Percentiles rank a stretch among this genome's conserved stretches.
phyloP scores from a whole-genome alignment of 1,140 invertebrate species.

The Brachionus plicatilis region DNA sequence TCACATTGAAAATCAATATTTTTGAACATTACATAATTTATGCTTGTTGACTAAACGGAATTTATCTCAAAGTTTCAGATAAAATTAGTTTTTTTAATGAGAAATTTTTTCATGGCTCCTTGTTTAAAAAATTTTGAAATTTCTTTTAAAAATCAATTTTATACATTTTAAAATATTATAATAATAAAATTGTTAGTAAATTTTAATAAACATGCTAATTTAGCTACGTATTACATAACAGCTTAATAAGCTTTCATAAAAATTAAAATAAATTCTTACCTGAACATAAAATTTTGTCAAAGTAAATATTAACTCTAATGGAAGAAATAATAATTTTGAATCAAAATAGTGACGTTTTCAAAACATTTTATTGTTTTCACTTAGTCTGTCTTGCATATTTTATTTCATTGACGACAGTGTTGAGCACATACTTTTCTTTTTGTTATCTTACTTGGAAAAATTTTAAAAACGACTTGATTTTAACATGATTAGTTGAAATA shows the following conservation, averaged over 20 bases:
- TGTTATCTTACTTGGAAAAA: not conserved
- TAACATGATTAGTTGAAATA: not conserved
- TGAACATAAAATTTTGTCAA: conserved; percentile 15
- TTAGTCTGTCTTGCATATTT: not conserved
- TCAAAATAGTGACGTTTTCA: not conserved
- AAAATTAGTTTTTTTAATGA: too few relatives aligned
- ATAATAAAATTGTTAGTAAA: not conserved
- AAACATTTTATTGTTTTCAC: not conserved
- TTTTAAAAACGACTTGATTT: not conserved
- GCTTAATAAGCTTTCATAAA: not conserved
- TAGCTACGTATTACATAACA: conserved; percentile 38
- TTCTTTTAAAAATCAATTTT: not conserved
- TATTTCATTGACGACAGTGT: not conserved
- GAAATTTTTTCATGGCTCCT: too few relatives aligned
- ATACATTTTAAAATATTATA: not conserved
- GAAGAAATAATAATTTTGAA: not conserved
- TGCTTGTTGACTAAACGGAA: too few relatives aligned
- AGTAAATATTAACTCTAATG: not conserved
- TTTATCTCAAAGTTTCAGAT: too few relatives aligned
- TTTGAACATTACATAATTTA: too few relatives aligned
- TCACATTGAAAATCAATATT: too few relatives aligned
- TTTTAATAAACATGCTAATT: conserved; percentile 38
- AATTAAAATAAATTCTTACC: conserved; percentile 14
- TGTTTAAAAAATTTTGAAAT: not conserved
- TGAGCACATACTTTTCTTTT: not conserved